Evolutionary conservation across 1,140 invertebrate genomes (phyloP), one percentile per base, ranked within the genome.

Genomic region (Dermatophagoides farinae): DNA sequence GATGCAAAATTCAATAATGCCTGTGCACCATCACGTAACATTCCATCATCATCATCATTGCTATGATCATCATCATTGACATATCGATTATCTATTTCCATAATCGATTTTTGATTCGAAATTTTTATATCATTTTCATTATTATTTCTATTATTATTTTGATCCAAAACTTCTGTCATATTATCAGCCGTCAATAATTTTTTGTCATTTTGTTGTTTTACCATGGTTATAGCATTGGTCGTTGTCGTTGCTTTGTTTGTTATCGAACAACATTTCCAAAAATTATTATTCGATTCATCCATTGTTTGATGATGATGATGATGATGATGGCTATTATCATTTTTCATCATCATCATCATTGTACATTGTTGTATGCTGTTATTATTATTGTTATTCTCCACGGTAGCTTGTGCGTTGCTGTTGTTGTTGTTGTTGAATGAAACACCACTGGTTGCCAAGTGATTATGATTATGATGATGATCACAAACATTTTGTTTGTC

Each of bases 1-100:
- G 58, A 49, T 8, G 58, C 58, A 47, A 60, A 60, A 23, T 60
- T 60, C 11, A 60, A 23, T 37, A 60, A 41, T 18, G 58, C 58
- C 38, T 60, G 16, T 25, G 58, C 58, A 14, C 58, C 58, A 44
- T 55, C 53, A 20, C 43, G 43, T 16, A 60, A 49, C 6, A 46
- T 12, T 37, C 31, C 50, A 23, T 60, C 46, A 38, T 60, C 58
- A 18, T 50, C 58, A 22, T 60, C 58, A 12, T 55, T 5, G 22
- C 2, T 25, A 12, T 20, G 1, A 12, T 23, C 4, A 12, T 20
- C 4, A 23, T 20, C 4, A 25, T 20, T 18, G n/a, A 51, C 12
- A 31, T 4, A 31, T 31, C 31, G 31, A 31, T 31, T 31, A 31
- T 31, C 31, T 31, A 31, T 4, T 31, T 4, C 31, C 9, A 47